Evolutionary conservation across 2,888 invertebrate genomes (phyloP).

Genomic region (Drosophila austrosaltans): DNA sequence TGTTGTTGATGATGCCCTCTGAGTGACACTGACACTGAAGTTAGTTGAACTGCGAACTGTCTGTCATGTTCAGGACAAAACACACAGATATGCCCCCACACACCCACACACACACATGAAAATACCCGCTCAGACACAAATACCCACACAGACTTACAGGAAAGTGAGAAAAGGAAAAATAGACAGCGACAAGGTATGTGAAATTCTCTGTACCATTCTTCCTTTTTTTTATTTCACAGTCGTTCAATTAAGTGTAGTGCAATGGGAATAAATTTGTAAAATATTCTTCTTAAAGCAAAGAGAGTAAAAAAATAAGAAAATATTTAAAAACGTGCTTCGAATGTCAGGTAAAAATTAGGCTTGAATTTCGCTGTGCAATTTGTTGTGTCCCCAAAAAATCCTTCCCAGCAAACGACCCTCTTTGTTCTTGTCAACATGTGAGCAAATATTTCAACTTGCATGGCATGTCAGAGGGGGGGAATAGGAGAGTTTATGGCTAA

Average conservation of each 20-base stretch:
- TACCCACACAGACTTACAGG: neutral
- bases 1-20: constrained; percentile 5
- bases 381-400: constrained; percentile 56
- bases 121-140: neutral
- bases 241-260: constrained; percentile 38
- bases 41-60: constrained; percentile 10
- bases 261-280: constrained; percentile 10
- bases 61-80: constrained; percentile 16
- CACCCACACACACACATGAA: neutral
- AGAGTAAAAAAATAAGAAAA: neutral
- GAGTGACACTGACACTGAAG: constrained; percentile 10
- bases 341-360: constrained; percentile 69
- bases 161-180: constrained; percentile 1
- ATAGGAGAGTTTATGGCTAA: constrained; percentile 52
- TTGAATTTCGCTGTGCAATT: constrained; percentile 72
- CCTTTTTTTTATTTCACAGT: constrained; percentile 12
- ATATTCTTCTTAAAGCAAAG: constrained; percentile 35
- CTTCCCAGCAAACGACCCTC: constrained; percentile 20
- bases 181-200: constrained; percentile 19
- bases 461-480: constrained; percentile 16
- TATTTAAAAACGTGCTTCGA: constrained; percentile 38
- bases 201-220: neutral
- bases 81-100: neutral
- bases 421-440: constrained; percentile 27
- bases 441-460: constrained; percentile 46